Conservation (phyloP, 2,113 vertebrate species). For the Aptenodytes patagonicus region DNA sequence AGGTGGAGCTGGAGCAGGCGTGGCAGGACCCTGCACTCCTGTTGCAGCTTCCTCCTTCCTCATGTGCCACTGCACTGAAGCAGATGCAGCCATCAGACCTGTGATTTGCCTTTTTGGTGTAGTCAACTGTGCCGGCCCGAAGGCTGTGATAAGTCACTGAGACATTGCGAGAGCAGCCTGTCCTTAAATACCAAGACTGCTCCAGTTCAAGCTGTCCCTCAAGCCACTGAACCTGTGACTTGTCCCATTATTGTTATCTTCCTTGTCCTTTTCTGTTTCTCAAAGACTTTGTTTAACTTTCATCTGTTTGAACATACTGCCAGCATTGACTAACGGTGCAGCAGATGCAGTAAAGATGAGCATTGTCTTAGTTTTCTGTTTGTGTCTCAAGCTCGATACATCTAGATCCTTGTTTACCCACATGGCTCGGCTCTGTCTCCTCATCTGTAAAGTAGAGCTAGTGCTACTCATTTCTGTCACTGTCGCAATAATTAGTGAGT, state of each 20-base stretch:
- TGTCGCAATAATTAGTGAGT: rapidly evolving
- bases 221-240: neutral
- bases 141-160: neutral
- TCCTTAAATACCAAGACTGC: neutral
- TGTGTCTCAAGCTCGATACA: neutral
- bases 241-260: neutral
- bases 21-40: neutral
- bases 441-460: neutral
- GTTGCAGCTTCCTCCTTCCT: neutral
- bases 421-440: neutral
- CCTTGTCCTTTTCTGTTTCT: neutral
- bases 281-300: neutral
- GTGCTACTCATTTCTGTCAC: neutral
- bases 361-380: neutral
- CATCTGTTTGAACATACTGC: neutral
- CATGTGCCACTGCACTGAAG: neutral
- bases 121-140: neutral
- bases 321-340: neutral
- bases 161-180: neutral
- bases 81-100: neutral
- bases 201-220: neutral
- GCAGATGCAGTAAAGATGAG: neutral
- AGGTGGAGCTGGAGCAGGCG: neutral
- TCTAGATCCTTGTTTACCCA: neutral
- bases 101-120: neutral